phyloP scores from a whole-genome alignment of 2,888 invertebrate species.

The Hydraecia micacea region DNA sequence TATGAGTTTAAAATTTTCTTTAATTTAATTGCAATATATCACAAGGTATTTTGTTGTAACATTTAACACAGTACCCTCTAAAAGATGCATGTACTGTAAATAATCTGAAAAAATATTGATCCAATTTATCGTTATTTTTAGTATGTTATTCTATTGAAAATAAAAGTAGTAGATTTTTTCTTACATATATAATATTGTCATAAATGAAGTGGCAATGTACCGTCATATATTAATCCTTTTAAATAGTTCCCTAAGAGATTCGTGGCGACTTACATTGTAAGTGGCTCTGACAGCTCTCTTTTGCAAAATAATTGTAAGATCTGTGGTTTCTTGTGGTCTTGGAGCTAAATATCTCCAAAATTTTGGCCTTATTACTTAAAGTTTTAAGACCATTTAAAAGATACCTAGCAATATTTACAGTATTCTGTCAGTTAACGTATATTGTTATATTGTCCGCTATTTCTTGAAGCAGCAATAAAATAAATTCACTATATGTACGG shows the following conservation, averaged over 20 bases:
- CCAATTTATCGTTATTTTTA: no score
- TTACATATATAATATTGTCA: not conserved
- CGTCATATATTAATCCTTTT: not conserved
- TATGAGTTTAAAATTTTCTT: no score
- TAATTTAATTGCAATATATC: no score
- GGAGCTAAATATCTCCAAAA: not conserved
- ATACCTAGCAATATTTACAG: not conserved
- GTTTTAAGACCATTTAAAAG: not conserved
- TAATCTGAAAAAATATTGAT: no score
- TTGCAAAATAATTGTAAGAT: not conserved
- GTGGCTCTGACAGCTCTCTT: not conserved
- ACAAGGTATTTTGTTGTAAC: no score
- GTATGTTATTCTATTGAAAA: no score
- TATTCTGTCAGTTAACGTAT: not conserved
- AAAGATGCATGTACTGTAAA: no score
- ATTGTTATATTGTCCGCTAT: constrained; percentile 2
- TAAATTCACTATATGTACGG: constrained; percentile 20
- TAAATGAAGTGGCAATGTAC: not conserved
- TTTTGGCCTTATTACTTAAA: not conserved
- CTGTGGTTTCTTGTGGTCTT: not conserved
- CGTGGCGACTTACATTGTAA: no score
- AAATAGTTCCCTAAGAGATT: not conserved
- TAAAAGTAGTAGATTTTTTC: no score
- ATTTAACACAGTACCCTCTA: no score
- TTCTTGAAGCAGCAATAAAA: constrained; percentile 32